phyloP scores from a whole-genome alignment of 2,888 invertebrate species.

The Drosophila formosana region DNA sequence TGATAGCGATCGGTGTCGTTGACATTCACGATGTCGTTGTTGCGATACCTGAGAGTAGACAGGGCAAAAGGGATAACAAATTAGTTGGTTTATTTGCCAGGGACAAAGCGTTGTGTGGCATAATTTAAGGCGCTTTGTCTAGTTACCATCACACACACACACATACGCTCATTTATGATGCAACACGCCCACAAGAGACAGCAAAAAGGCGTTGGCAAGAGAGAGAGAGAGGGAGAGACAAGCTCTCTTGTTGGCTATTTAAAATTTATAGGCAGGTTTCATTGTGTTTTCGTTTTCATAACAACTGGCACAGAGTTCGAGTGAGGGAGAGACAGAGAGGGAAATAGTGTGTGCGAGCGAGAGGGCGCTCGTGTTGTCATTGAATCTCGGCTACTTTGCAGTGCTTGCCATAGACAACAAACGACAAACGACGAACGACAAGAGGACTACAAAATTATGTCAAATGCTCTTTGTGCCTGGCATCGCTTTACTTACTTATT shows the following conservation, averaged over 20 bases:
- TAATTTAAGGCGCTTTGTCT: slow-evolving; percentile 51
- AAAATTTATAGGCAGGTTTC: slow-evolving; percentile 74
- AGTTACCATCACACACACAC: slow-evolving; percentile 31
- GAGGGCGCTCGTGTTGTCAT: slow-evolving; percentile 24
- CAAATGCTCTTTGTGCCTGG: slow-evolving; percentile 58
- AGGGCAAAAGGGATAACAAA: not conserved
- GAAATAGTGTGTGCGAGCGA: not conserved
- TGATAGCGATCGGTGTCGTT: slow-evolving; percentile 88
- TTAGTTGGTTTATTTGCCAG: slow-evolving; percentile 26
- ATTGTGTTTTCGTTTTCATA: slow-evolving; percentile 64
- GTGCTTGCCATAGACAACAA: slow-evolving; percentile 37
- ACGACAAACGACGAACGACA: slow-evolving; percentile 37
- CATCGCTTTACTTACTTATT: slow-evolving; percentile 47
- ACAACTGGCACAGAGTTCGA: slow-evolving; percentile 37
- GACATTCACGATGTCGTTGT: slow-evolving; percentile 88
- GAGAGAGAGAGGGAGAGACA: slow-evolving; percentile 1
- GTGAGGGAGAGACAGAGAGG: not conserved
- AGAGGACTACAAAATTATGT: slow-evolving; percentile 64
- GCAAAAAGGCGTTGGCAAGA: not conserved
- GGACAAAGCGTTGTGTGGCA: slow-evolving; percentile 38
- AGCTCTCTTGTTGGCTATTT: slow-evolving; percentile 58
- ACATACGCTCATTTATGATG: too few species aligned
- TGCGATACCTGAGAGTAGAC: slow-evolving; percentile 88
- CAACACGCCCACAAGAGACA: slow-evolving; percentile 1
- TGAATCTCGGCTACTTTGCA: slow-evolving; percentile 45